phyloP scores from a whole-genome alignment of 2,113 vertebrate genomes.

The Ctenomys sociabilis region DNA sequence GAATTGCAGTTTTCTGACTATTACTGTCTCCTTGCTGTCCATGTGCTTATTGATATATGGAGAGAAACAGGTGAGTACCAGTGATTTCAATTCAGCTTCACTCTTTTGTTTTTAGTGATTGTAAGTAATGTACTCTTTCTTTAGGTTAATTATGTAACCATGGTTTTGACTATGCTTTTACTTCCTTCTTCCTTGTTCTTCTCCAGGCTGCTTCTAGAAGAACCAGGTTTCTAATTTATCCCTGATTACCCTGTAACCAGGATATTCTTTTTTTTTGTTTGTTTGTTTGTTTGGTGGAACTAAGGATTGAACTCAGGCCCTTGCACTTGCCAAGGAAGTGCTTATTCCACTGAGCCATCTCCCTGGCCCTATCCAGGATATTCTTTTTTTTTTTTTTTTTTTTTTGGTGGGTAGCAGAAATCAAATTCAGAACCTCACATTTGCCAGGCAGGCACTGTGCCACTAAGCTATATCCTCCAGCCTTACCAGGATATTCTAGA shows the following conservation, averaged over 20 bases:
- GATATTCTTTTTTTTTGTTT: conserved; percentile 29
- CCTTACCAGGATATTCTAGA: conserved; percentile 35
- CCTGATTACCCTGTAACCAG: background rate
- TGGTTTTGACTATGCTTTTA: conserved; percentile 33
- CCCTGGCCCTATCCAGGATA: no score
- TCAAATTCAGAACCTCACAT: no score
- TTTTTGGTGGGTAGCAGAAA: no score
- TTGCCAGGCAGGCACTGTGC: no score
- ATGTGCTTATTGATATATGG: conserved; percentile 96
- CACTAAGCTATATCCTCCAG: no score
- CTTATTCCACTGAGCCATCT: no score
- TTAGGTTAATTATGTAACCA: background rate
- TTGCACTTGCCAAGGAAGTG: no score
- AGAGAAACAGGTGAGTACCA: conserved; percentile 89
- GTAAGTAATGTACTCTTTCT: background rate
- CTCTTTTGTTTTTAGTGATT: background rate
- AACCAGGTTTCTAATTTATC: background rate
- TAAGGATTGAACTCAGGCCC: no score
- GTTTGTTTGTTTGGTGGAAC: no score
- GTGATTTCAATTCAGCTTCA: conserved; percentile 12
- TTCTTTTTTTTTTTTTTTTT: no score
- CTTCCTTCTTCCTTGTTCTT: background rate
- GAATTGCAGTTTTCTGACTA: conserved; percentile 98
- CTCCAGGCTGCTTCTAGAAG: conserved; percentile 35
- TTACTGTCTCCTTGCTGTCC: conserved; percentile 97